These are phyloP conservation scores for Teleogryllus occipitalis DNA, from an alignment of 1,140 invertebrate genomes.

Conservation along the genomic window DNA sequence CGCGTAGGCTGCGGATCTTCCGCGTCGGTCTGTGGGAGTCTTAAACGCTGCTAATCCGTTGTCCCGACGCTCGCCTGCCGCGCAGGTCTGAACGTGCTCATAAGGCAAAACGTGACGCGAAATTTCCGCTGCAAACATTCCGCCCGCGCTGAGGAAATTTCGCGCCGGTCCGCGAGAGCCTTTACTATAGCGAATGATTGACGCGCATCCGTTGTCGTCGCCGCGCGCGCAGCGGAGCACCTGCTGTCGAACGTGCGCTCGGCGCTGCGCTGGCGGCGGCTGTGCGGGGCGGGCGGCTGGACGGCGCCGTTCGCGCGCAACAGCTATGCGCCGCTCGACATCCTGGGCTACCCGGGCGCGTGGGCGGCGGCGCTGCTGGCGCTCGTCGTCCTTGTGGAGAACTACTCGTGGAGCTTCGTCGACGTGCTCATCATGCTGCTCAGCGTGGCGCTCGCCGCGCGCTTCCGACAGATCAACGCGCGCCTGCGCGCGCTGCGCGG, in stretches of 20 bases:
- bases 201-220: too few relatives aligned
- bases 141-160: too few relatives aligned
- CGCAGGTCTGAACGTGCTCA: too few relatives aligned
- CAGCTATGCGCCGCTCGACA: neutral
- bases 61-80: too few relatives aligned
- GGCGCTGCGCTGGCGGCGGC: too few relatives aligned
- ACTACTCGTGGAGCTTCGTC: neutral
- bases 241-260: neutral
- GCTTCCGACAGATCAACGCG: neutral
- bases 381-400: neutral
- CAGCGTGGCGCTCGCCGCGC: neutral
- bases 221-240: neutral
- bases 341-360: neutral
- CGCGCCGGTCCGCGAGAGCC: too few relatives aligned
- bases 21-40: too few relatives aligned
- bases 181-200: too few relatives aligned
- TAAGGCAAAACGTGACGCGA: too few relatives aligned
- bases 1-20: too few relatives aligned
- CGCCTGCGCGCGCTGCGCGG: neutral
- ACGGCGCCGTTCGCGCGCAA: neutral
- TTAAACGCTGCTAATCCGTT: too few relatives aligned
- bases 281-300: neutral
- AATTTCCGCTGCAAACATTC: too few relatives aligned
- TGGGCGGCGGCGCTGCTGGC: neutral
- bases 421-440: constrained; percentile 1